Evolutionary conservation across 2,888 invertebrate species (phyloP).

Genomic region (Drosophila incognita): DNA sequence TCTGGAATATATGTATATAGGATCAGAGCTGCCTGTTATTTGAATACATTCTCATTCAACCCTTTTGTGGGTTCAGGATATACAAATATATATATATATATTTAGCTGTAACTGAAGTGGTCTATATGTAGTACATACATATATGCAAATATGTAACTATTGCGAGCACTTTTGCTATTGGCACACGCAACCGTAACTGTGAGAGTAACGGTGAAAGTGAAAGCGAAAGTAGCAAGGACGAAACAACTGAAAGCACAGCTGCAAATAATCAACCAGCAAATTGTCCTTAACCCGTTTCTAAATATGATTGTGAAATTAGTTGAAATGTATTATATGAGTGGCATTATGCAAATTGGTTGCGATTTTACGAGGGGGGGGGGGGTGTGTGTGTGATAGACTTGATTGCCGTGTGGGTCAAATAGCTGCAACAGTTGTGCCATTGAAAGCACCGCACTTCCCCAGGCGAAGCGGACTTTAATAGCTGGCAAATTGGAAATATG

Average conservation of each 20-base stretch:
- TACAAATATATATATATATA: not conserved
- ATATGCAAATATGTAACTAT: conserved; percentile 18
- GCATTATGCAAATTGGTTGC: conserved; percentile 38
- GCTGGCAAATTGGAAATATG: conserved; percentile 8
- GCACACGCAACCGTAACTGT: conserved; percentile 25
- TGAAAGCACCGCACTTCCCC: not conserved
- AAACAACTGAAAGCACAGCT: not conserved
- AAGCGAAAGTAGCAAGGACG: conserved; percentile 1
- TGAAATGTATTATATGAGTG: not conserved
- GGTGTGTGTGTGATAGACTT: not conserved
- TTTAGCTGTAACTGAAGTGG: not conserved
- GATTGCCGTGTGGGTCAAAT: conserved; percentile 8
- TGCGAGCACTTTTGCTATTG: not conserved
- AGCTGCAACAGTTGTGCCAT: conserved; percentile 41
- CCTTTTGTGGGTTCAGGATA: not conserved
- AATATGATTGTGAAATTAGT: not conserved
- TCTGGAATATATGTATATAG: not conserved
- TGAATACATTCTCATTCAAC: no score
- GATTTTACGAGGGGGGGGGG: not conserved
- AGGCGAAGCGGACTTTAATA: not conserved
- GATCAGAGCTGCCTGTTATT: not conserved
- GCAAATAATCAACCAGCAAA: not conserved
- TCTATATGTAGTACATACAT: not conserved
- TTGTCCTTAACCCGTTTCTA: not conserved
- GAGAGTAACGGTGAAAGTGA: not conserved